These are phyloP conservation scores for Saiga tatarica DNA, from an alignment of 2,113 vertebrate species.

Conservation along the genomic window DNA sequence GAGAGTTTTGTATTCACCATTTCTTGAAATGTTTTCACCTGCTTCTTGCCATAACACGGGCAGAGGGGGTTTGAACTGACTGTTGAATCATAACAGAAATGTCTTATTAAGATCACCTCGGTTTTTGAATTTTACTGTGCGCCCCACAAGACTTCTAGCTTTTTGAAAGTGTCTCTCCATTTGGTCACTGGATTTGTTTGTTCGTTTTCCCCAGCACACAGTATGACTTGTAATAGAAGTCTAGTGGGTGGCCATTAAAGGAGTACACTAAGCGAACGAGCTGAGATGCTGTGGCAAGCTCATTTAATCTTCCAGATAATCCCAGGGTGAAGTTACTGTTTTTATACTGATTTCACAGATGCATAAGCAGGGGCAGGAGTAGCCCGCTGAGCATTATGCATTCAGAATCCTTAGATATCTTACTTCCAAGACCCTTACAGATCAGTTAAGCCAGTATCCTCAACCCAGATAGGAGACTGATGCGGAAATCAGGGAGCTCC, in stretches of 20 bases:
- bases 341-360: not conserved
- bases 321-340: not conserved
- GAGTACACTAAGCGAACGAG: not conserved
- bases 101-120: not conserved
- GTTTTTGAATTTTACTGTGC: not conserved
- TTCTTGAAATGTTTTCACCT: not conserved
- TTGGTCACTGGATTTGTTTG: not conserved
- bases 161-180: not conserved
- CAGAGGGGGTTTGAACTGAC: not conserved
- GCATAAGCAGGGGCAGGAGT: not conserved
- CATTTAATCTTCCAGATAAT: not conserved
- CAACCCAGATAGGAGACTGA: not conserved
- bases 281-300: not conserved
- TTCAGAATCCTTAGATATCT: not conserved
- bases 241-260: not conserved
- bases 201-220: not conserved
- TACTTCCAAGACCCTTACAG: not conserved
- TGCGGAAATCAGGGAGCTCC: not conserved
- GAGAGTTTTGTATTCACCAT: not conserved
- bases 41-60: not conserved
- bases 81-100: not conserved
- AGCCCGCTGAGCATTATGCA: not conserved
- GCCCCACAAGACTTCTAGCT: not conserved
- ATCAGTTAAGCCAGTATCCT: not conserved
- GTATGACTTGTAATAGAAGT: not conserved